Conservation (phyloP, 2,113 vertebrate genomes). For the Platichthys flesus region DNA sequence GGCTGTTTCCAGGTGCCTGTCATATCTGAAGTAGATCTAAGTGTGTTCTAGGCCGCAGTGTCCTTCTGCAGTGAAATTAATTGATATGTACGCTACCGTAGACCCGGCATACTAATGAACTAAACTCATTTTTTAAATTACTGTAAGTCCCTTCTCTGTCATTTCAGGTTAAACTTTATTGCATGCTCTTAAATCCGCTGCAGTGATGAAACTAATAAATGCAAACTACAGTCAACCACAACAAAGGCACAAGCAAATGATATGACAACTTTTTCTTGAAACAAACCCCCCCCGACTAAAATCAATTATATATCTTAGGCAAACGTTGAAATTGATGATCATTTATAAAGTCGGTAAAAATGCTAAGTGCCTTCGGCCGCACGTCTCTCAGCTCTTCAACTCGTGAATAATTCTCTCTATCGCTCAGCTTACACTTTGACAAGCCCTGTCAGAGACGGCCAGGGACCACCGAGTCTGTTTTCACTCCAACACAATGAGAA, state of each 20-base stretch:
- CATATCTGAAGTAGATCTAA: slow-evolving; percentile 70
- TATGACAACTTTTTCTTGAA: not conserved
- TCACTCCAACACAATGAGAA: not conserved
- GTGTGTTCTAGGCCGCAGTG: slow-evolving; percentile 45
- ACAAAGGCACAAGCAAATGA: not conserved
- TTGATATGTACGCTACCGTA: slow-evolving; percentile 63
- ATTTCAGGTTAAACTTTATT: slow-evolving; percentile 64
- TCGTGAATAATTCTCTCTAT: not conserved
- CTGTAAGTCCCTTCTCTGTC: slow-evolving; percentile 46
- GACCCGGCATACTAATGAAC: slow-evolving; percentile 70
- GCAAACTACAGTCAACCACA: slow-evolving; percentile 1
- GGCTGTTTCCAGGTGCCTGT: slow-evolving; percentile 67
- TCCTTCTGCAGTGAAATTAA: slow-evolving; percentile 70
- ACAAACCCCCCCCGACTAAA: too few species aligned
- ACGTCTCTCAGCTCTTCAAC: not conserved
- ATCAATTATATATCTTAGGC: too few species aligned
- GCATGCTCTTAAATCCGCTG: slow-evolving; percentile 55
- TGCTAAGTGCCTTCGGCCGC: too few species aligned
- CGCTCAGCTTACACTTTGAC: not conserved
- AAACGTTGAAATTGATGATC: too few species aligned
- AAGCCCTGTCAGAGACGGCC: not conserved
- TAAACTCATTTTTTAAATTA: slow-evolving; percentile 68
- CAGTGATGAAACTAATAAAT: slow-evolving; percentile 58
- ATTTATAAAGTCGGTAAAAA: too few species aligned
- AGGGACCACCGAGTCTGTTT: not conserved